Conservation (phyloP, 2,113 vertebrate species). For the Hemichromis elongatus region DNA sequence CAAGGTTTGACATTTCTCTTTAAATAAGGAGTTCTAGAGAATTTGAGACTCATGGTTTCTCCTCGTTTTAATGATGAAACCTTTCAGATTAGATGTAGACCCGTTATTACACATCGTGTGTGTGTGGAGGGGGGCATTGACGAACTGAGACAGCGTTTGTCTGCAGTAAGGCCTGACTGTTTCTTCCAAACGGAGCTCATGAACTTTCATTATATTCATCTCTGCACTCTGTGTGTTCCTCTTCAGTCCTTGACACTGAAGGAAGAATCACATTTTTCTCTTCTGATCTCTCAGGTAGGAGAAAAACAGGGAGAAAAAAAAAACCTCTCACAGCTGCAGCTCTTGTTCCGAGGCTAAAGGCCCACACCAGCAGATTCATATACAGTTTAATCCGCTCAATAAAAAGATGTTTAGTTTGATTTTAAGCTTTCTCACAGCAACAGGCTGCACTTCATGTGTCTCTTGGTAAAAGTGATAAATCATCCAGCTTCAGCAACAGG, state of each 20-base stretch:
- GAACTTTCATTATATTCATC: not conserved
- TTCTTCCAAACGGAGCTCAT: not conserved
- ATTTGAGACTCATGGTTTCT: not conserved
- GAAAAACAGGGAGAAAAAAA: rapidly evolving
- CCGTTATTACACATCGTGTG: not conserved
- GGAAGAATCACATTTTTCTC: not conserved
- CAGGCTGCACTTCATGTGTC: not conserved
- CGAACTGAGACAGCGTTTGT: not conserved
- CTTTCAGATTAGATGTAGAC: not conserved
- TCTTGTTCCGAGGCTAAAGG: not conserved
- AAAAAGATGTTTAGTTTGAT: not conserved
- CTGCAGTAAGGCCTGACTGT: not conserved
- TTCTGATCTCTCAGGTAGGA: not conserved
- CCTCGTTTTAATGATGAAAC: not conserved
- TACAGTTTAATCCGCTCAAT: not conserved
- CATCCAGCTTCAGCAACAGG: not conserved
- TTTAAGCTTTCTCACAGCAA: not conserved
- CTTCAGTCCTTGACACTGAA: not conserved
- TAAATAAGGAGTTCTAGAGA: not conserved
- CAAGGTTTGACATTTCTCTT: not conserved
- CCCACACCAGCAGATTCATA: not conserved
- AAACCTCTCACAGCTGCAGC: not conserved
- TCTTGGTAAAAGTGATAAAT: not conserved
- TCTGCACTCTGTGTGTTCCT: not conserved
- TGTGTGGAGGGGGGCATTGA: not conserved